Evolutionary conservation across 2,113 vertebrate species (phyloP), one percentile per base, ranked within the genome.

Genomic region (Oryzias woworae): DNA sequence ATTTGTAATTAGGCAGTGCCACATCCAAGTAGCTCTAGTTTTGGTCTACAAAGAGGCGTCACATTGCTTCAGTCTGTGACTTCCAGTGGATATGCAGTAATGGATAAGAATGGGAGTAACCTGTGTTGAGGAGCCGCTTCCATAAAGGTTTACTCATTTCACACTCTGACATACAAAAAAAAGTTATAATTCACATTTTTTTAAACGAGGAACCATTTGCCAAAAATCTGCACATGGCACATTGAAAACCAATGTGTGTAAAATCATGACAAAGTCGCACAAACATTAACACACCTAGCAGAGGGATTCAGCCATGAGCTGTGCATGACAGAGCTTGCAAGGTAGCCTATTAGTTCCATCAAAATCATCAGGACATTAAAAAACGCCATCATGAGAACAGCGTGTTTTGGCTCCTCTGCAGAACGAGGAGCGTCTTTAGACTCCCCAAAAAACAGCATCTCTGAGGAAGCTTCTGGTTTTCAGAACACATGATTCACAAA

Each of bases 151-250:
- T 42, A 79, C 71, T 62, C 72, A 52, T 60, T 77, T 6, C 73
- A 75, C 60, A 76, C 58, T 61, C 59, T 60, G 65, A 87, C 66
- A 82, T 44, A 62, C 47, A 56, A 17, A 49, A 80, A 72, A 51
- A 70, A 83, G 79, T 81, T 71, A 78, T 85, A 86, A 70, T 81
- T 92, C 91, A 92, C 90, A 92, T 92, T 64, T 89, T 89, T 75
- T 89, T 75, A 59, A 85, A 80, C 68, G 76, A 85, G 79, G 79
- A 78, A 65, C 54, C 58, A 20, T 55, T 48, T 43, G 24, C 18
- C 15, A 43, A 14, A 57, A 75, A 51, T 90, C 71, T 81, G 66
- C 83, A 88, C 85, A 87, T 75, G 70, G 75, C 84, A 84, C 76
- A 85, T 69, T 77, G 75, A 62, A 78, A 62, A 66, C 78, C 86